Percentiles rank a stretch among this genome's conserved stretches.
phyloP scores from a whole-genome alignment of 2,888 invertebrate genomes.

The Leptopilina myrica region DNA sequence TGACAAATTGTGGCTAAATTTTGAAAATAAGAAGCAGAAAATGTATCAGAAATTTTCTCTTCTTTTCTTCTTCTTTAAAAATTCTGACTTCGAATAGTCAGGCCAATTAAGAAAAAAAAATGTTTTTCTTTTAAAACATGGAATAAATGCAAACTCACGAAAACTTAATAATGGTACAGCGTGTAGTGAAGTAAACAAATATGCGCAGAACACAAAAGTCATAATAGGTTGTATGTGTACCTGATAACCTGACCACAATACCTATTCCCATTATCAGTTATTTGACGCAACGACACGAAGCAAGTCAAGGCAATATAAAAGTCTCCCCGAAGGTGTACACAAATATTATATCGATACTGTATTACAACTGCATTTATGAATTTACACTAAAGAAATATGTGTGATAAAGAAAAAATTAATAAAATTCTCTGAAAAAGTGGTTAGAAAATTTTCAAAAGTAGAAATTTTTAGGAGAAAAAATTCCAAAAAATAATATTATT shows the following conservation, averaged over 20 bases:
- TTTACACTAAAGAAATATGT: neutral
- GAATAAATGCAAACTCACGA: conserved; percentile 15
- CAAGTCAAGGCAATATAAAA: conserved; percentile 26
- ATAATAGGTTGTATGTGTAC: neutral
- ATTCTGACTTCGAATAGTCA: no score
- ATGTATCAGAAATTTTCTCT: no score
- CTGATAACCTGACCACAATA: conserved; percentile 17
- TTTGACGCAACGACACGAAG: conserved; percentile 28
- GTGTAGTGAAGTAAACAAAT: conserved; percentile 6
- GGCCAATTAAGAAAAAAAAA: neutral
- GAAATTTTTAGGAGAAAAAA: no score
- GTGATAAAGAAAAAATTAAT: no score
- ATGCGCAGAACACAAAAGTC: neutral
- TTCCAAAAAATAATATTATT: no score
- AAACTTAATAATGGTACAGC: neutral
- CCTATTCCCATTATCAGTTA: conserved; percentile 21
- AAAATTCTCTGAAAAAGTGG: no score
- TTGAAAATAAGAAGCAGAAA: no score
- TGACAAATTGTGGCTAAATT: no score
- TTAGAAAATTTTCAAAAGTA: no score
- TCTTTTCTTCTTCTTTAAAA: no score
- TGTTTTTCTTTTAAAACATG: neutral
- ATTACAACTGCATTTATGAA: neutral
- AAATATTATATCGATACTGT: neutral
- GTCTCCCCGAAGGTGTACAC: neutral